phyloP scores from a whole-genome alignment of 53 echinoderm and acorn worm genomes.

The Holothuria scabra region DNA sequence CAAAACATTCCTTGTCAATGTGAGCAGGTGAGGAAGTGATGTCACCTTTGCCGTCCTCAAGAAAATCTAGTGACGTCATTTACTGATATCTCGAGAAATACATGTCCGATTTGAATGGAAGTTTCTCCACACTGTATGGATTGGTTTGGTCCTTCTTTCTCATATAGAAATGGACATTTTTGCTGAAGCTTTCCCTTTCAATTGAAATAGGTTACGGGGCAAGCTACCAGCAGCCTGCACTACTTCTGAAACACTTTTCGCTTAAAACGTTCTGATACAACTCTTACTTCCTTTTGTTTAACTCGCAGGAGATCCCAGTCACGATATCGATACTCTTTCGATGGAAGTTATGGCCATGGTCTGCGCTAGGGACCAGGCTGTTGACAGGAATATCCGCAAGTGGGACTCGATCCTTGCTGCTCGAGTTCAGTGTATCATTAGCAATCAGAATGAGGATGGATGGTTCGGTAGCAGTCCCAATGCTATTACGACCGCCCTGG shows the following conservation, averaged over 20 bases:
- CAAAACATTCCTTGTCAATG: too few relatives aligned
- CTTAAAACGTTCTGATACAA: neutral
- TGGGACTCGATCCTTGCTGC: constrained; percentile 1
- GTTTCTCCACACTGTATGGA: too few relatives aligned
- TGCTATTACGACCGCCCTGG: constrained; percentile 28
- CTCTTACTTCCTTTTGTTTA: neutral
- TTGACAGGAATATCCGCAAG: neutral
- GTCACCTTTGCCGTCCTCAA: too few relatives aligned
- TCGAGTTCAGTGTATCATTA: constrained; percentile 22
- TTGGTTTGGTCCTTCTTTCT: too few relatives aligned
- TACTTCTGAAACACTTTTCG: neutral
- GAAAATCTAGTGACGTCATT: too few relatives aligned
- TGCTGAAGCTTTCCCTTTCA: too few relatives aligned
- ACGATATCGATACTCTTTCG: constrained; percentile 22
- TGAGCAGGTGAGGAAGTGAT: too few relatives aligned
- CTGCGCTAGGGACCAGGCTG: constrained; percentile 27
- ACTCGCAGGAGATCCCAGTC: neutral
- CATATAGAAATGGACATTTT: too few relatives aligned
- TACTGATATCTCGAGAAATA: too few relatives aligned
- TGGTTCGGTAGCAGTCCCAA: constrained; percentile 34
- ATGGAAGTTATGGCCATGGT: constrained; percentile 47
- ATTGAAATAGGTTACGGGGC: too few relatives aligned
- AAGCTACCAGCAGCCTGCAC: too few relatives aligned
- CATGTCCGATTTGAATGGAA: too few relatives aligned
- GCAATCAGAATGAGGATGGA: constrained; percentile 20